Conservation (phyloP, 2,888 invertebrate species). For the Gryllus longicercus region DNA sequence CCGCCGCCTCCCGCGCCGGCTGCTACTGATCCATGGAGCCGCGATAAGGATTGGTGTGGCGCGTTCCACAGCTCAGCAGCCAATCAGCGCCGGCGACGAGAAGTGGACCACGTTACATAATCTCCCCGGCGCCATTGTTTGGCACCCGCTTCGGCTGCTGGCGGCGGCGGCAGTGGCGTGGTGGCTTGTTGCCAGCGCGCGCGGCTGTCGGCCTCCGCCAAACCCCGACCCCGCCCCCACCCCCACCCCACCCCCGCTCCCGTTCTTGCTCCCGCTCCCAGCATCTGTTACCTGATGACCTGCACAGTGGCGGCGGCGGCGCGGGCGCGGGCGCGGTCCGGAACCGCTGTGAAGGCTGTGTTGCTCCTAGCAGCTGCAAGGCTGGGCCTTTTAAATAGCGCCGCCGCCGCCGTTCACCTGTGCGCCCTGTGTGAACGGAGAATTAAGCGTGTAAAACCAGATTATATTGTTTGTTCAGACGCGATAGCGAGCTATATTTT, state of each 20-base stretch:
- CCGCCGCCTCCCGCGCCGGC: conserved; percentile 43
- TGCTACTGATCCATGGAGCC: not conserved
- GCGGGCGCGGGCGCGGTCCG: no score
- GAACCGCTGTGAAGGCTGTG: no score
- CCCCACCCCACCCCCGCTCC: not conserved
- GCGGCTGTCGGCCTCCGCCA: not conserved
- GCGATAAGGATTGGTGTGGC: conserved; percentile 17
- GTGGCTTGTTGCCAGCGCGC: not conserved
- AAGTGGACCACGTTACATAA: conserved; percentile 6
- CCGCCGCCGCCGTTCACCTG: no score
- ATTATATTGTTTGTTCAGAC: no score
- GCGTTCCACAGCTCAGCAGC: not conserved
- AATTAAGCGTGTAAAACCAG: no score
- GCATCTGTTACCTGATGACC: conserved; percentile 3
- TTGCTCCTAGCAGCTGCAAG: no score
- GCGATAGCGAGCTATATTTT: no score
- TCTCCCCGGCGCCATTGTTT: not conserved
- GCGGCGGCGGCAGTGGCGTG: not conserved
- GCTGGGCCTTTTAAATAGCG: no score
- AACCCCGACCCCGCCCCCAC: not conserved
- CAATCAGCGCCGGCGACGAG: not conserved
- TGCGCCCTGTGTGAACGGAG: no score
- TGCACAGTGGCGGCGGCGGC: not conserved
- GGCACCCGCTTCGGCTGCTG: conserved; percentile 4
- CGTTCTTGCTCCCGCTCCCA: not conserved